phyloP scores from a whole-genome alignment of 2,113 vertebrate species.

The Symphodus melops region DNA sequence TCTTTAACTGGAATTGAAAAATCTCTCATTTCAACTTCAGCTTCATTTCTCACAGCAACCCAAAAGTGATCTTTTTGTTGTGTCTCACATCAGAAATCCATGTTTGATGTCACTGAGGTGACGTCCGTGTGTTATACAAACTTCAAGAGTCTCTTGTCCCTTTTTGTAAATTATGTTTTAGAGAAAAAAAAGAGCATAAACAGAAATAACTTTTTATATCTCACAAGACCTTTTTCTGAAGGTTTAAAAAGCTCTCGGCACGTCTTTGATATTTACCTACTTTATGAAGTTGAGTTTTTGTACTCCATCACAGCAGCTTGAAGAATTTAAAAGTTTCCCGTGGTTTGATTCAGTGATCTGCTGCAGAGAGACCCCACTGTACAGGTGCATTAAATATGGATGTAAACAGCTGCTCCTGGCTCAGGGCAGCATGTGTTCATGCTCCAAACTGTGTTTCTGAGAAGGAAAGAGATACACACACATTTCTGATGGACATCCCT shows the following conservation, averaged over 20 bases:
- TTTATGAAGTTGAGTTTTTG: neutral
- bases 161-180: neutral
- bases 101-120: too few species aligned
- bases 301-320: slow-evolving; percentile 1
- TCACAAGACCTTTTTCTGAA: neutral
- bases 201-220: neutral
- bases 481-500: neutral
- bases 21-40: too few species aligned
- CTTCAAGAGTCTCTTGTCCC: too few species aligned
- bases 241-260: neutral
- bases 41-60: too few species aligned
- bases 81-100: too few species aligned
- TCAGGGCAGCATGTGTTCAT: slow-evolving; percentile 12
- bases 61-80: too few species aligned
- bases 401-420: slow-evolving; percentile 19
- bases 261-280: neutral
- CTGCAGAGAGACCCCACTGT: neutral
- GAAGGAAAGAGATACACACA: neutral
- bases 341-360: neutral
- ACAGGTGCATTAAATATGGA: slow-evolving; percentile 30
- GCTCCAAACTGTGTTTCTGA: slow-evolving; percentile 5
- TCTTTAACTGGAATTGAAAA: too few species aligned
- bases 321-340: slow-evolving; percentile 20
- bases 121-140: too few species aligned
- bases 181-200: neutral